phyloP scores from a whole-genome alignment of 1,140 invertebrate genomes.

The Cyclargus thomasi region DNA sequence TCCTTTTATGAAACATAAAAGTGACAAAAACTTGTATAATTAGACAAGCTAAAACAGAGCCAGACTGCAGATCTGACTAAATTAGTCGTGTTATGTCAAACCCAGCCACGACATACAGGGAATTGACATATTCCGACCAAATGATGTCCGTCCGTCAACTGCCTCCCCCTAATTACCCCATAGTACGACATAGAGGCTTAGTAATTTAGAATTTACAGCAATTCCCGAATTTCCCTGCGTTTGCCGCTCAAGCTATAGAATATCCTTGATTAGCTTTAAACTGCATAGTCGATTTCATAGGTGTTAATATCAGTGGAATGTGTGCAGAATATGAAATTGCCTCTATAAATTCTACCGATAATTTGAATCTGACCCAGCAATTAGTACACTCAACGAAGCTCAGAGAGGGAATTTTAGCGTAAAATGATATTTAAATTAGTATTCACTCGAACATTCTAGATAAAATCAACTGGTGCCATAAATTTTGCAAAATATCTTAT shows the following conservation, averaged over 20 bases:
- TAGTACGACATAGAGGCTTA: too few species aligned
- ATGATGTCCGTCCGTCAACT: too few species aligned
- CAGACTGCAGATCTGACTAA: too few species aligned
- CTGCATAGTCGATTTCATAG: not conserved
- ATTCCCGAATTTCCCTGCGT: too few species aligned
- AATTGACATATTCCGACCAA: too few species aligned
- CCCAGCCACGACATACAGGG: too few species aligned
- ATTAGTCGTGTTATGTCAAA: too few species aligned
- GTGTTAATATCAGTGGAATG: not conserved
- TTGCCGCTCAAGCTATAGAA: not conserved
- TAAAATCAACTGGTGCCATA: not conserved
- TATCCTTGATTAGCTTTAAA: not conserved
- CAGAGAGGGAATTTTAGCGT: not conserved
- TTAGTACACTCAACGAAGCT: not conserved
- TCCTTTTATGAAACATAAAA: too few species aligned
- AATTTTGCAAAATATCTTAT: not conserved
- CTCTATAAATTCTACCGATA: not conserved
- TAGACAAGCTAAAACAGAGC: too few species aligned
- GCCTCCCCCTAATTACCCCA: too few species aligned
- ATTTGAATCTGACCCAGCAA: not conserved
- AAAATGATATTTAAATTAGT: not conserved
- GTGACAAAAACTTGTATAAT: too few species aligned
- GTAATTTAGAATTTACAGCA: too few species aligned
- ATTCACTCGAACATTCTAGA: not conserved
- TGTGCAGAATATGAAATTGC: not conserved